Evolutionary conservation across 2,888 invertebrate genomes (phyloP).

Genomic region (Eulithis testata): DNA sequence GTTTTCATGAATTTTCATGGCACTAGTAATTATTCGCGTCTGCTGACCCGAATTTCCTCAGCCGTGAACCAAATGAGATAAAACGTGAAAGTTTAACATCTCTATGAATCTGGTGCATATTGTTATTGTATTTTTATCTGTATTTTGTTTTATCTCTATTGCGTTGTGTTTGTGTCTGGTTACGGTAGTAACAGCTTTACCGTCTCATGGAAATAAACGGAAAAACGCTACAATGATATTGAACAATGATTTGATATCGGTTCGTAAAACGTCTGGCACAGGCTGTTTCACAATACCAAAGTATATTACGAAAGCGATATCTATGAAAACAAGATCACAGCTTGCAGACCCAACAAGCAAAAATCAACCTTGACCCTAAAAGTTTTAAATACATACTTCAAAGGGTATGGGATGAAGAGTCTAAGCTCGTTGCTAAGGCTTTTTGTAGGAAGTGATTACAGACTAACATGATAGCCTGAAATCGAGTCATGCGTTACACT

Average conservation of each 20-base stretch:
- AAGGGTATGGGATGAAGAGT: constrained; percentile 43
- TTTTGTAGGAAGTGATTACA: constrained; percentile 45
- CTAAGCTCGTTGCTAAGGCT: constrained; percentile 41
- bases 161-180: not conserved
- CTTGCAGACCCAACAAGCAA: constrained; percentile 12
- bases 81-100: constrained; percentile 49
- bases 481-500: constrained; percentile 48
- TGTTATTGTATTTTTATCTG: constrained; percentile 32
- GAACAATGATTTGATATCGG: not conserved
- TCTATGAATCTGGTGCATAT: constrained; percentile 45
- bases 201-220: constrained; percentile 1
- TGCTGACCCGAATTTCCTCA: constrained; percentile 55
- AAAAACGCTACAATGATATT: not conserved
- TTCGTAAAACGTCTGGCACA: not conserved
- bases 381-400: constrained; percentile 20
- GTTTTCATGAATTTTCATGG: constrained; percentile 42
- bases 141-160: constrained; percentile 19
- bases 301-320: constrained; percentile 6
- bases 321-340: constrained; percentile 12
- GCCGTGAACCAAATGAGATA: constrained; percentile 49
- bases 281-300: not conserved
- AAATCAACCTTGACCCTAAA: constrained; percentile 24
- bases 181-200: not conserved
- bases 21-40: constrained; percentile 50
- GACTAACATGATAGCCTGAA: constrained; percentile 39